A percentile compares a stretch with the other conserved stretches of the same genome.
Conservation (phyloP, 2,797 vertebrate species). For the Sebastes reedi region DNA sequence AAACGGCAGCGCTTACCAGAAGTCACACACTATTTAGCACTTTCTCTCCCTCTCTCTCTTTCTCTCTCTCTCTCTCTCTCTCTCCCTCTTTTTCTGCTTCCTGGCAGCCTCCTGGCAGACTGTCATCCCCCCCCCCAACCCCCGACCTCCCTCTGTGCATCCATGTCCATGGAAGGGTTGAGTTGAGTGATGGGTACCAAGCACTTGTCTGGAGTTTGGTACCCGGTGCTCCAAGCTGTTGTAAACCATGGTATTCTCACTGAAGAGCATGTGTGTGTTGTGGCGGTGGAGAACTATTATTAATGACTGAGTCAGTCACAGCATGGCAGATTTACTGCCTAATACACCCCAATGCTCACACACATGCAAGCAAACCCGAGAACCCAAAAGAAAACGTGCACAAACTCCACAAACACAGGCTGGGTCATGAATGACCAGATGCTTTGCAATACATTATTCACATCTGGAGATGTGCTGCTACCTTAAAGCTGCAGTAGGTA, state of each 20-base stretch:
- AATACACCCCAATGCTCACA: conserved; percentile 6
- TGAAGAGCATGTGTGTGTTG: conserved; percentile 17
- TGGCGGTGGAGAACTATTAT: conserved; percentile 32
- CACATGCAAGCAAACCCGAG: conserved; percentile 2
- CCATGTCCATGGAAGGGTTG: conserved; percentile 42
- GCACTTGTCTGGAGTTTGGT: conserved; percentile 36
- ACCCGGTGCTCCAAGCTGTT: conserved; percentile 60
- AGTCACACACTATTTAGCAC: conserved; percentile 52
- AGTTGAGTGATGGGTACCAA: conserved; percentile 57
- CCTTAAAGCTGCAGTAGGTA: conserved; percentile 13
- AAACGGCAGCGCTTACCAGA: conserved; percentile 47
- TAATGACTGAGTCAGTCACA: conserved; percentile 59
- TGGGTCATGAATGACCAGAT: conserved; percentile 32
- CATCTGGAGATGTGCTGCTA: conserved; percentile 27
- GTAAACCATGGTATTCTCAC: conserved; percentile 42
- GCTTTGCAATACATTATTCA: conserved; percentile 48
- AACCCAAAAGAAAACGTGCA: background rate
- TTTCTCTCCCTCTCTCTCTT: background rate
- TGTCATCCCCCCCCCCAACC: background rate
- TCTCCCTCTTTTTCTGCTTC: background rate
- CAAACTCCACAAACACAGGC: conserved; percentile 11
- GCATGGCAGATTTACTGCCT: conserved; percentile 43
- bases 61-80: background rate
- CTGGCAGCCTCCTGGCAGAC: background rate
- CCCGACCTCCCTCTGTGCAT: conserved; percentile 21